Evolutionary conservation across 2,797 vertebrate genomes (phyloP).

Genomic region (Hemitrygon akajei): DNA sequence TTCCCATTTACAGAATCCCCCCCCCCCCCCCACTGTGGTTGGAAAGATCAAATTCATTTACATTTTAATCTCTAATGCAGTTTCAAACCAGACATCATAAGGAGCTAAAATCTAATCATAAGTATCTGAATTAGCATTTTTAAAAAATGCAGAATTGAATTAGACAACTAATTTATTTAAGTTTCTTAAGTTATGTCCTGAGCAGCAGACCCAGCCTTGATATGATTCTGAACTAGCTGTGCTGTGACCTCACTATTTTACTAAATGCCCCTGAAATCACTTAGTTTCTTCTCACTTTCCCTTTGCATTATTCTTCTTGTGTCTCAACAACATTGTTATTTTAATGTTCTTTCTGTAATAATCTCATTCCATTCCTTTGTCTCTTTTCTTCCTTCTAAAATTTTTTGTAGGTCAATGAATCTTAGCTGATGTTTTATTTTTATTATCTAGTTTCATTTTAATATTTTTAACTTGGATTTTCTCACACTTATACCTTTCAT

Average conservation of each 20-base stretch:
- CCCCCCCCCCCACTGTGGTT: too few relatives aligned
- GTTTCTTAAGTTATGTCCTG: background rate
- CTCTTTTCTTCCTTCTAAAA: background rate
- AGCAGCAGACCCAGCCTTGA: background rate
- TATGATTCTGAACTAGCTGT: background rate
- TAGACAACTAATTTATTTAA: background rate
- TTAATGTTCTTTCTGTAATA: background rate
- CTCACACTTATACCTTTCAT: background rate
- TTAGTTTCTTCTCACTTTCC: background rate
- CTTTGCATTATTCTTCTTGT: background rate
- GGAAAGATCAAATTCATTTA: too few relatives aligned
- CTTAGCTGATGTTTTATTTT: background rate
- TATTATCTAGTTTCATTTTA: background rate
- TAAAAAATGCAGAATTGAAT: background rate
- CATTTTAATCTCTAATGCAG: too few relatives aligned
- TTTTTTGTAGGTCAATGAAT: background rate
- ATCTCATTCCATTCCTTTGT: background rate
- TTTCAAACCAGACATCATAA: too few relatives aligned
- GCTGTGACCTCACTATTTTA: background rate
- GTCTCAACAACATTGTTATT: background rate
- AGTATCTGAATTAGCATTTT: background rate
- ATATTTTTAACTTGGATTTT: background rate
- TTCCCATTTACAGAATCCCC: too few relatives aligned
- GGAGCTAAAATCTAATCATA: too few relatives aligned
- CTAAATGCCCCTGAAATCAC: background rate